phyloP scores from a whole-genome alignment of 1,140 invertebrate genomes.

The Thrips palmi region DNA sequence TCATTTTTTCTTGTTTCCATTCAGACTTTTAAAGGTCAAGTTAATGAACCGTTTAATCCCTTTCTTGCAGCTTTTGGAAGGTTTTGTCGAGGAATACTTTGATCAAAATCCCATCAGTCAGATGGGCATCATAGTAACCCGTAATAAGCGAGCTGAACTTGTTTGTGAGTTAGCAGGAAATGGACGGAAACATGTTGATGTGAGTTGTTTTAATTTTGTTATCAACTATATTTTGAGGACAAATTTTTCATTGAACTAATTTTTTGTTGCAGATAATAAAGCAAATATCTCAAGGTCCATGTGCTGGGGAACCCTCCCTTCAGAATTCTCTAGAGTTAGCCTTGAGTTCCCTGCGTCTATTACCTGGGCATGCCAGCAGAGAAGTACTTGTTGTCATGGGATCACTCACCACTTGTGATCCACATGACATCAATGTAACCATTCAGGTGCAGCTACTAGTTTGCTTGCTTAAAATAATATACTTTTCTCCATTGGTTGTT shows the following conservation, averaged over 20 bases:
- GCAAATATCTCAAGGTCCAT: slow-evolving; percentile 15
- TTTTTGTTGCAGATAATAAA: slow-evolving; percentile 20
- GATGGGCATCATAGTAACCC: slow-evolving; percentile 76
- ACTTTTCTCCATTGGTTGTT: slow-evolving; percentile 1
- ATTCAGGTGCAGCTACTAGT: no score
- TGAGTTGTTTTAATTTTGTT: no score
- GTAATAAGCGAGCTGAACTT: slow-evolving; percentile 88
- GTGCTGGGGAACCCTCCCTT: slow-evolving; percentile 75
- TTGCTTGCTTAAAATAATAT: no score
- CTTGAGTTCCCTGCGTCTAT: slow-evolving; percentile 61
- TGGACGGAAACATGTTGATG: slow-evolving; percentile 58
- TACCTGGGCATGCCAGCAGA: slow-evolving; percentile 83
- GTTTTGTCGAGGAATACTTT: slow-evolving; percentile 92
- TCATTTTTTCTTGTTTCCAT: neutral
- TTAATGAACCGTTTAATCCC: neutral
- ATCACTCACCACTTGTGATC: slow-evolving; percentile 92
- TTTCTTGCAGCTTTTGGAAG: slow-evolving; percentile 59
- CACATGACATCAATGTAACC: slow-evolving; percentile 74
- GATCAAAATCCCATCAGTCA: slow-evolving; percentile 98
- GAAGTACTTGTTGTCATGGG: slow-evolving; percentile 84
- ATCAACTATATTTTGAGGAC: slow-evolving; percentile 1
- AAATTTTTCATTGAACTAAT: neutral
- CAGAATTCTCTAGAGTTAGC: slow-evolving; percentile 89
- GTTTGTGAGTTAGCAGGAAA: slow-evolving; percentile 75
- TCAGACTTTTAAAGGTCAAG: neutral